Evolutionary conservation across 1,140 invertebrate species (phyloP).

Genomic region (Octopus sinensis): DNA sequence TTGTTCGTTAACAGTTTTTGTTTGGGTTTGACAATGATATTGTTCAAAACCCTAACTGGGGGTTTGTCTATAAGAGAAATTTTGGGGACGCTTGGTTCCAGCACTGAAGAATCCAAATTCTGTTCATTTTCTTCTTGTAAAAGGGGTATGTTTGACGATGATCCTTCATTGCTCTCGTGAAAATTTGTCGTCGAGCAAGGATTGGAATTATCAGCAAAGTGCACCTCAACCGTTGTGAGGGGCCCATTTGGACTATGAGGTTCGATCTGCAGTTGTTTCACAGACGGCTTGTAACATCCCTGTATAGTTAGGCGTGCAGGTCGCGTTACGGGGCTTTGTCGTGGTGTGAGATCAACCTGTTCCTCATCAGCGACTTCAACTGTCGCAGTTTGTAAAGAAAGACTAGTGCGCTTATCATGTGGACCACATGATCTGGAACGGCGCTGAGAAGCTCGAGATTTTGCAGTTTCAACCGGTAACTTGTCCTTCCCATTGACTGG

Average conservation of each 20-base stretch:
- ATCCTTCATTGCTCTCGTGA: slow-evolving; percentile 19
- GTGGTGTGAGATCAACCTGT: slow-evolving; percentile 24
- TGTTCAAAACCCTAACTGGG: slow-evolving; percentile 17
- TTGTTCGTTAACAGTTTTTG: slow-evolving; percentile 13
- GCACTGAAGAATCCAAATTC: not conserved
- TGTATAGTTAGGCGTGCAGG: slow-evolving; percentile 33
- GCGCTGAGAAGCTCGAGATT: slow-evolving; percentile 6
- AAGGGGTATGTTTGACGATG: slow-evolving; percentile 4
- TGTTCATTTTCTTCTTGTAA: slow-evolving; percentile 10
- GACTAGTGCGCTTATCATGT: slow-evolving; percentile 21
- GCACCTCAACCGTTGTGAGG: slow-evolving; percentile 29
- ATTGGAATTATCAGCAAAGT: slow-evolving; percentile 38
- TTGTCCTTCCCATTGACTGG: not conserved
- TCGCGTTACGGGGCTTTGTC: slow-evolving; percentile 28
- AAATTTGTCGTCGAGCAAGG: slow-evolving; percentile 36
- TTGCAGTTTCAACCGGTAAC: slow-evolving; percentile 1
- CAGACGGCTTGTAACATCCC: slow-evolving; percentile 30
- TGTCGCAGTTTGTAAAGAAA: slow-evolving; percentile 13
- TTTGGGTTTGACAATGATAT: slow-evolving; percentile 10
- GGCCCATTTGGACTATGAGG: slow-evolving; percentile 24
- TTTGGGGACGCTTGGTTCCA: not conserved
- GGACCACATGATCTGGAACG: slow-evolving; percentile 29
- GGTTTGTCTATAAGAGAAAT: not conserved
- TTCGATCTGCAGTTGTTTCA: slow-evolving; percentile 21
- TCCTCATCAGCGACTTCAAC: slow-evolving; percentile 14